Base-by-base conservation (phyloP, 2,113 vertebrate species). In the Syrmaticus mikado region DNA sequence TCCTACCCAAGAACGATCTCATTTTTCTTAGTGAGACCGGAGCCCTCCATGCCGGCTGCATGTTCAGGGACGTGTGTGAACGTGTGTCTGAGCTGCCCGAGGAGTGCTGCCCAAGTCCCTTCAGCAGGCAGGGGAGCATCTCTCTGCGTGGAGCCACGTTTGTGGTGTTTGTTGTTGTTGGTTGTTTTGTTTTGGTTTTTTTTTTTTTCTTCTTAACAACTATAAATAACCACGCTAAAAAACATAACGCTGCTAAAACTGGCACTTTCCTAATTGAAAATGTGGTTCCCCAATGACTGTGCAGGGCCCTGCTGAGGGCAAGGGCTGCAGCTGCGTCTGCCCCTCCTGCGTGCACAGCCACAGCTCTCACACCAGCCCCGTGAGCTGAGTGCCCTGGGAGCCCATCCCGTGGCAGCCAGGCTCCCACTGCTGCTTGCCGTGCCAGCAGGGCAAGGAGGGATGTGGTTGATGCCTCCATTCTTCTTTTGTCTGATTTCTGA, bases 151-250 rank as follows among this genome's bases (percentile, higher is more conserved):
- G 64, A 91, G 32, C 50, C 75, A 43, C 60, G 3, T 66, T 87
- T 53, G 52, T 53, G 52, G 52, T 30, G 52, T 53, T 53, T 53
- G 52, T 53, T 53, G 52, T 16, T 53, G 27, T 28, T 28, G 50
- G 24, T 21, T 52, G 25, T 27, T 82, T 25, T 41, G 41, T 4
- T 11, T 87, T 38, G 36, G 38, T 10, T 55, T 55, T 5, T 6
- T 55, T 82, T 76, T 34, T 60, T 16, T 78, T 85, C 34, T 75
- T 82, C 86, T 45, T 90, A 90, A 83, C 65, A 82, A 91, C 89
- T 94, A 83, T 91, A 96, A 95, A 92, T 91, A 94, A 90, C 79
- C 61, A 43, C 76, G 75, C 93, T 92, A 5, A 58, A 50, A 50
- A 57, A 58, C 50, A 58, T 21, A 58, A 34, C 32, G 19, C 22